phyloP scores from a whole-genome alignment of 2,113 vertebrate genomes.

The Psettodes erumei region DNA sequence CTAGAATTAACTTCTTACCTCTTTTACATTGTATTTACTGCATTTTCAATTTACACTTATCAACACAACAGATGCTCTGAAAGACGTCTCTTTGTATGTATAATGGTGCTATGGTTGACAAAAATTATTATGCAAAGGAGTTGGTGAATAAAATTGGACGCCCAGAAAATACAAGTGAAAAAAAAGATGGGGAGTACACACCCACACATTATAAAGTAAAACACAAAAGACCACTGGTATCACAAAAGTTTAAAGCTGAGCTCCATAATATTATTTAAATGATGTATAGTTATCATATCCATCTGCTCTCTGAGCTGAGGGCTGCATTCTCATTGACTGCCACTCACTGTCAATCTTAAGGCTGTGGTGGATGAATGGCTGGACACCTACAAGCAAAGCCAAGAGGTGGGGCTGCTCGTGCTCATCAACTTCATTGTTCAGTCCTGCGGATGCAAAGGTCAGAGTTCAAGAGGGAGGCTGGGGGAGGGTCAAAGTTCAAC shows the following conservation, averaged over 20 bases:
- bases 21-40: background rate
- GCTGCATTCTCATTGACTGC: slow-evolving; percentile 48
- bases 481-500: slow-evolving; percentile 50
- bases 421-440: slow-evolving; percentile 90
- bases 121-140: slow-evolving; percentile 35
- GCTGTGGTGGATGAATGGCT: slow-evolving; percentile 91
- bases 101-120: slow-evolving; percentile 14
- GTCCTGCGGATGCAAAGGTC: slow-evolving; percentile 91
- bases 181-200: background rate
- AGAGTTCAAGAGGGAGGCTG: slow-evolving; percentile 59
- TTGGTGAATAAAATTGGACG: slow-evolving; percentile 5
- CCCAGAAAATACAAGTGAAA: background rate
- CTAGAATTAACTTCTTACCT: background rate
- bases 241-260: slow-evolving; percentile 4
- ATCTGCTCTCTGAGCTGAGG: slow-evolving; percentile 24
- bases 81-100: slow-evolving; percentile 1
- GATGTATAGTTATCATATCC: slow-evolving; percentile 1
- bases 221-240: background rate
- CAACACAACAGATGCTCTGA: slow-evolving; percentile 25
- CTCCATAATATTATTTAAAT: slow-evolving; percentile 25
- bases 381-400: slow-evolving; percentile 87
- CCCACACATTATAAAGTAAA: background rate
- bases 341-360: slow-evolving; percentile 70
- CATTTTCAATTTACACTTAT: background rate
- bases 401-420: slow-evolving; percentile 83